Evolutionary conservation across 1,140 invertebrate species (phyloP).

Genomic region (Ostrea denselamellosa): DNA sequence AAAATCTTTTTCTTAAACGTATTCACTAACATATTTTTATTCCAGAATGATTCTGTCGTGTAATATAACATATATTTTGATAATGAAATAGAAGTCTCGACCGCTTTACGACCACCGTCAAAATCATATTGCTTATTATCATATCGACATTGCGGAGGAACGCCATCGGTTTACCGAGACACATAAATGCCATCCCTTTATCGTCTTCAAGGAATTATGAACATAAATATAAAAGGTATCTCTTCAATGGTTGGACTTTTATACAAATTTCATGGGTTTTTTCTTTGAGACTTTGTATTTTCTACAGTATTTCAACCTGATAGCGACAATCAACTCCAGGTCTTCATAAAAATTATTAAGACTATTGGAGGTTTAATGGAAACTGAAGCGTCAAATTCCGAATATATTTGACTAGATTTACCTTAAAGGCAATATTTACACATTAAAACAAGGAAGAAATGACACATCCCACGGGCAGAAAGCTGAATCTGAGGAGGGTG

Average conservation of each 20-base stretch:
- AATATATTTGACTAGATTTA: conserved; percentile 32
- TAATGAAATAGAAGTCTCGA: background rate
- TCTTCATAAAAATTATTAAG: conserved; percentile 5
- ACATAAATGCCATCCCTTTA: conserved; percentile 16
- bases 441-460: background rate
- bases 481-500: background rate
- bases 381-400: conserved; percentile 27
- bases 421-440: conserved; percentile 14
- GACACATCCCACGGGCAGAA: background rate
- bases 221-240: conserved; percentile 31
- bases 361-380: background rate
- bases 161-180: conserved; percentile 1
- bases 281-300: conserved; percentile 17
- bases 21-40: no score
- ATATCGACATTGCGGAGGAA: background rate
- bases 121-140: conserved; percentile 24
- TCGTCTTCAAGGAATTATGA: conserved; percentile 15
- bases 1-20: no score
- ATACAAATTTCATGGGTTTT: conserved; percentile 20
- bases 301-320: background rate
- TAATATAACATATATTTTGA: background rate
- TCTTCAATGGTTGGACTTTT: conserved; percentile 19
- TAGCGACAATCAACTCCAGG: background rate
- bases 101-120: background rate
- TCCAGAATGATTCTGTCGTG: no score